A percentile compares a stretch with the other conserved stretches of the same genome.
Conservation (phyloP, 2,113 vertebrate species). For the Trichechus manatus region DNA sequence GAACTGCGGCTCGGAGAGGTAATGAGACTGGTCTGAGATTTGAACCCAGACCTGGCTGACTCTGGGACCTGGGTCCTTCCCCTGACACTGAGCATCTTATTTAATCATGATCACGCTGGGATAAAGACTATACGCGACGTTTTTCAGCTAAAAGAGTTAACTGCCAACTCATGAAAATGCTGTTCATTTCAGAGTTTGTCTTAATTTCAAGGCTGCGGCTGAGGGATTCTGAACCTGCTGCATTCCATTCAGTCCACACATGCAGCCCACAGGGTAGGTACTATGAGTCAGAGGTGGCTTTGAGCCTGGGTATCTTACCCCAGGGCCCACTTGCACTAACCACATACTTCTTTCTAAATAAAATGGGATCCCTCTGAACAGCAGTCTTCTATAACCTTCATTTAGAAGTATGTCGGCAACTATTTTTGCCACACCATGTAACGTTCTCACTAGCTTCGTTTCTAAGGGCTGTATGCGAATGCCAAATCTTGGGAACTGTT, state of each 20-base stretch:
- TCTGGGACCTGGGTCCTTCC: neutral
- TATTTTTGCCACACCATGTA: neutral
- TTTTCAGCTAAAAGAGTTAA: neutral
- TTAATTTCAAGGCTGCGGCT: neutral
- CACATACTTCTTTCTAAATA: neutral
- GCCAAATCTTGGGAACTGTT: neutral
- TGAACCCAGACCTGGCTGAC: neutral
- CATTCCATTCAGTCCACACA: neutral
- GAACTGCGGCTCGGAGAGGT: neutral
- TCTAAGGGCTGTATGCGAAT: neutral
- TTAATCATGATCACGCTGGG: fast-evolving
- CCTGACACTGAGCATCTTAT: neutral
- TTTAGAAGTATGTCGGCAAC: neutral
- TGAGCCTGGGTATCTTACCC: neutral
- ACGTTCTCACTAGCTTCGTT: neutral
- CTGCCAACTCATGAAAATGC: neutral
- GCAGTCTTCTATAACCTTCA: neutral
- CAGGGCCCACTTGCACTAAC: neutral
- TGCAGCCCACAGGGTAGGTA: neutral
- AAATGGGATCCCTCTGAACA: neutral
- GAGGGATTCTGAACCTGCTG: neutral
- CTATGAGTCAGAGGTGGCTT: neutral
- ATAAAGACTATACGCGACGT: neutral
- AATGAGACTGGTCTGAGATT: neutral
- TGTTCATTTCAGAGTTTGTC: neutral